Evolutionary conservation across 1,140 invertebrate genomes (phyloP), one percentile per base, ranked within the genome.

Genomic region (Aphelinus atriplicis): DNA sequence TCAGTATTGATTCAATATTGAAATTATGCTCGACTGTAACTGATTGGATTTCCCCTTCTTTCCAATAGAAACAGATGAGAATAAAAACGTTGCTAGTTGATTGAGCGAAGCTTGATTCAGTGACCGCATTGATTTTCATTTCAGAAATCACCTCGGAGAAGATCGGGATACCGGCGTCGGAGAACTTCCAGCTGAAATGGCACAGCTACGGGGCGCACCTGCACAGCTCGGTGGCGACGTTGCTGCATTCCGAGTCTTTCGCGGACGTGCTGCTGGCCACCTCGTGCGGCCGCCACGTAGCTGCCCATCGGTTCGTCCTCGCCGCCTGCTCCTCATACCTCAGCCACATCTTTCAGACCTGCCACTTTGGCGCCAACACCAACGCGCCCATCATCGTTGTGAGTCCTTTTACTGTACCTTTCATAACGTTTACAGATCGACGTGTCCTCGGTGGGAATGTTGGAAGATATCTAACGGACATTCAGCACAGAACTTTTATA

Each of bases 121-220:
- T 26, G 26, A 26, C 26, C 26, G 26, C 26, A 26, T 26, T 26
- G 26, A 26, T 26, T 26, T 26, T 26, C 26, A 26, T 65, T 70
- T 2, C 68, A 71, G 73, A 75, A 61, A 75, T 72, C 51, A 56
- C 71, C 61, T 48, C 76, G 82, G 86, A 83, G 78, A 86, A 86
- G 78, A 88, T 88, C 84, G 84, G 86, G n/a, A 86, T 88, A 76
- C 86, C 86, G 3, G 85, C 86, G 46, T 87, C 92, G 78, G 94
- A 95, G 83, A 95, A 94, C 80, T 95, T 95, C 84, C 94, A 95
- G 85, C 88, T 95, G 26, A 95, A 95, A 90, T 95, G 94, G 94
- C 93, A 94, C 84, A 95, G 94, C 71, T 94, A 95, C 86, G 91
- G 92, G 78, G 90, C 91, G 45, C 93, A 95, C 88, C 88, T 95